Base-by-base conservation (phyloP, 2,113 vertebrate species). In the Phocoena sinus region DNA sequence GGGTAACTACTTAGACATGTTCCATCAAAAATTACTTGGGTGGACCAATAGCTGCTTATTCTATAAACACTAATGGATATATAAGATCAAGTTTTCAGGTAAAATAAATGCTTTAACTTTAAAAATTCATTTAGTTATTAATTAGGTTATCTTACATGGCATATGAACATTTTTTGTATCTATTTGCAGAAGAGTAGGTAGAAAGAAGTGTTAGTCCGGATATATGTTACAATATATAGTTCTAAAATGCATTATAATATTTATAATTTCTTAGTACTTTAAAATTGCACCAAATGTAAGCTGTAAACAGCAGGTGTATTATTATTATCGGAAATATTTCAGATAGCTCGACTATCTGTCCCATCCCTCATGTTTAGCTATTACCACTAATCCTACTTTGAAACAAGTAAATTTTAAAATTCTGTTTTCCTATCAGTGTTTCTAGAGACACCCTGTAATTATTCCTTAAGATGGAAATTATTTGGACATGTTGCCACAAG, bases 71-170 rank as follows among this genome's bases (percentile, higher is more conserved):
- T 97, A 88, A 81, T 86, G 58, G 84, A 97, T 92, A 91, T 41
- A 86, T 85, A 67, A 97, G 70, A 28, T 96, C 14, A 98, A 94
- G 96, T 88, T 81, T 97, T 96, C 21, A 77, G 8, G 91, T 63
- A 98, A 98, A 98, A 98, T 94, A 86, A 97, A 98, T 98, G 81
- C 36, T 95, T 97, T 97, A 97, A 97, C 95, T 87, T 91, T 81
- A 53, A 77, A 87, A 95, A 41, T 15, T 28, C 4, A 33, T 17
- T 74, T 50, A 81, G 50, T 50, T 62, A 82, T 74, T 80, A 71
- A 67, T 38, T 93, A 44, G 21, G 8, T 58, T 33, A 83, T 38
- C 12, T 50, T 21, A 85, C 10, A 92, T 62, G 36, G 26, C 17
- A 74, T 9, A 56, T 73, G 25, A 84, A 84, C 2, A 2, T 60